Evolutionary conservation across 1,140 invertebrate genomes (phyloP).

Genomic region (Leptestheria dahalacensis): DNA sequence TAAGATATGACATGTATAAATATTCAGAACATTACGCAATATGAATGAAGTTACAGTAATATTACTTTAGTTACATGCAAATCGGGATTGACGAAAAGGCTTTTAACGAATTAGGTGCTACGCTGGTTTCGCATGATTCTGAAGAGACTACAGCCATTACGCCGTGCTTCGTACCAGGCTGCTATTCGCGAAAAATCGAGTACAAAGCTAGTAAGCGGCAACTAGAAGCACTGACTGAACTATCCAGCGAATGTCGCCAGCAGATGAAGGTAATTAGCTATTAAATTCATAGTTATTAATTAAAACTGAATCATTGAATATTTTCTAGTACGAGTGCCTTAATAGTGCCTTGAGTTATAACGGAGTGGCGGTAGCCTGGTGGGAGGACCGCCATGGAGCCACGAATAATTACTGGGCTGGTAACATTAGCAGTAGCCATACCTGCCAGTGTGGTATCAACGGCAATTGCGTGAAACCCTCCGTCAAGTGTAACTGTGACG

Average conservation of each 20-base stretch:
- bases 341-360: neutral
- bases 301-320: neutral
- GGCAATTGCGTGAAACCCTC: neutral
- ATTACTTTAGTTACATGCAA: neutral
- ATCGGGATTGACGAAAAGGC: neutral
- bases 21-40: too few species aligned
- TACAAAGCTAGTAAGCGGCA: neutral
- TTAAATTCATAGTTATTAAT: neutral
- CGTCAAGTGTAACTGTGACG: neutral
- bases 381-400: neutral
- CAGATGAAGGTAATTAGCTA: neutral
- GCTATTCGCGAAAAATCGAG: neutral
- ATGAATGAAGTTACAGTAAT: neutral
- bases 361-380: neutral
- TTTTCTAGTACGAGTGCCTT: neutral
- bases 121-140: neutral
- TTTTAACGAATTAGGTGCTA: neutral
- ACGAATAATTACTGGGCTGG: neutral
- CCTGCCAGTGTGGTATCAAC: constrained; percentile 1
- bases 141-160: neutral
- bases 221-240: neutral
- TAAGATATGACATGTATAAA: too few species aligned
- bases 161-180: neutral
- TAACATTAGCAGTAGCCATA: neutral
- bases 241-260: neutral